Conservation (phyloP, 2,797 vertebrate species). For the Sebastiscus albofasciatus region DNA sequence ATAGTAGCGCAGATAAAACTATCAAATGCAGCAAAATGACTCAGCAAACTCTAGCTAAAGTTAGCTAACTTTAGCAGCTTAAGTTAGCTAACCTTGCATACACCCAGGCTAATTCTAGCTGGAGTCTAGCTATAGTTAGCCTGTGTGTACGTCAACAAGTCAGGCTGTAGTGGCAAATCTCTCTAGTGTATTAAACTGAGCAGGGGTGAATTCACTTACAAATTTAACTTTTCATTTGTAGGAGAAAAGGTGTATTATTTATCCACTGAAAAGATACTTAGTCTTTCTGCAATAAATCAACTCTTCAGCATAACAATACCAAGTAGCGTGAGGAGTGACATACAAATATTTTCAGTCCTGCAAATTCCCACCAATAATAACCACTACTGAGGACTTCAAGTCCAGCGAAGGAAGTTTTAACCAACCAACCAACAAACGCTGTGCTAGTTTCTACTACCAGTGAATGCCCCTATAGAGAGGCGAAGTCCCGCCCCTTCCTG, state of each 20-base stretch:
- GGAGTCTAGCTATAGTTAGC: neutral
- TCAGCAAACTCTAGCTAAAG: neutral
- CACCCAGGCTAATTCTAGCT: neutral
- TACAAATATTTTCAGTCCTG: neutral
- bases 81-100: rapidly evolving
- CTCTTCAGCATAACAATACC: neutral
- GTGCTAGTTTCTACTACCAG: neutral
- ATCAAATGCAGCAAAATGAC: neutral
- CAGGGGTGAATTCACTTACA: neutral
- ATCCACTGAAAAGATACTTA: neutral
- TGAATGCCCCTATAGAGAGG: neutral
- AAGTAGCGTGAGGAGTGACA: neutral
- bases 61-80: neutral
- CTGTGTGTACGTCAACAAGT: neutral
- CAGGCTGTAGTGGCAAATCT: neutral
- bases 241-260: neutral
- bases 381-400: neutral
- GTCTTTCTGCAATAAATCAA: neutral
- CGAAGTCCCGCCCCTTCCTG: too few relatives aligned
- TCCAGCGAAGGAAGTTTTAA: neutral
- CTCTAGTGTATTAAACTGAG: neutral
- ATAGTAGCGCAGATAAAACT: neutral
- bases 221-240: neutral
- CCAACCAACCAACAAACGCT: neutral
- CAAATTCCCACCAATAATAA: neutral